These are phyloP conservation scores for Girardinichthys multiradiatus DNA, from an alignment of 2,113 vertebrate genomes.

Conservation along the genomic window DNA sequence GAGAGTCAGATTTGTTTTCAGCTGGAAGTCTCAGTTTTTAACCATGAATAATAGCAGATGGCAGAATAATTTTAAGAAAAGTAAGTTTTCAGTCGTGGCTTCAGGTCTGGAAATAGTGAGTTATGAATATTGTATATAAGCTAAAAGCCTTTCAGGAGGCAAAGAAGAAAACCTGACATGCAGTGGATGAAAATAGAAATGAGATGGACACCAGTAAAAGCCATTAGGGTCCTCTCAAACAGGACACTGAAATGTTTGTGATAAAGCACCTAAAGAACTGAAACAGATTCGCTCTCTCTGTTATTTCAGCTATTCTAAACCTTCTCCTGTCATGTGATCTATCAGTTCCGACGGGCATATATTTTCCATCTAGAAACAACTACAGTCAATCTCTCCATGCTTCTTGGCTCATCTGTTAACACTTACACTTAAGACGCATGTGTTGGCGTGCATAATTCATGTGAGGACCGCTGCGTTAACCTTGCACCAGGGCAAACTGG, in stretches of 20 bases:
- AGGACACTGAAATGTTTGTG: constrained; percentile 8
- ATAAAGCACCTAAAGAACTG: background rate
- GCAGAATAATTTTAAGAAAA: constrained; percentile 11
- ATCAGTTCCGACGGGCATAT: constrained; percentile 26
- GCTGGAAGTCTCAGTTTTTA: too few relatives aligned
- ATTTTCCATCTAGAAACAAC: constrained; percentile 42
- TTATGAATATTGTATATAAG: constrained; percentile 66
- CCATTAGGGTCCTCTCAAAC: constrained; percentile 41
- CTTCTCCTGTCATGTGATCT: constrained; percentile 19
- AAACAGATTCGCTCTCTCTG: background rate
- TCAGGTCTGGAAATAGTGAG: constrained; percentile 30
- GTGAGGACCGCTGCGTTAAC: constrained; percentile 32
- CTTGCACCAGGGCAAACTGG: background rate
- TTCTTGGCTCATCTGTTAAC: background rate
- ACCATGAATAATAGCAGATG: background rate
- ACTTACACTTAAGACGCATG: background rate
- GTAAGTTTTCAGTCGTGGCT: background rate
- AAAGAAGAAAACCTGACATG: background rate
- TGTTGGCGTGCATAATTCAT: constrained; percentile 49
- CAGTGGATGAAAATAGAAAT: constrained; percentile 41
- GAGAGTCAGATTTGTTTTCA: background rate
- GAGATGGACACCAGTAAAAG: constrained; percentile 31
- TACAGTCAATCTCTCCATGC: background rate
- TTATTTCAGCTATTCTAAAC: constrained; percentile 3
- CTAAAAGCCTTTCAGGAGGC: constrained; percentile 45